Conservation (phyloP, 2,888 invertebrate species). For the Cremastobaeus sp. region DNA sequence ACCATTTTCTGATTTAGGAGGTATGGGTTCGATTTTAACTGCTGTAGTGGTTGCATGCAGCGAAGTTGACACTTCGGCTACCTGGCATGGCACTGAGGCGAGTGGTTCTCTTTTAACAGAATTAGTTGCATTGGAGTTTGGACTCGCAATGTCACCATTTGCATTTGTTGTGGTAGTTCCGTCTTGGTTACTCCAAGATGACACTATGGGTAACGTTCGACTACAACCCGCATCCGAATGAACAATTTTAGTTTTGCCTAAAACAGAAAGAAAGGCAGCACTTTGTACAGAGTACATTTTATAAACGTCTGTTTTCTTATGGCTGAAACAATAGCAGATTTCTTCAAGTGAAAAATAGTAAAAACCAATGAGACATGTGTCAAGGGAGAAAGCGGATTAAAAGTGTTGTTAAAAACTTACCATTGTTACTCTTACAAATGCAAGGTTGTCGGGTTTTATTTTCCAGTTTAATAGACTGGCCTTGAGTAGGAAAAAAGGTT, state of each 20-base stretch:
- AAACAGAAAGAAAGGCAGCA: constrained; percentile 23
- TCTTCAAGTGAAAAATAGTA: too few species aligned
- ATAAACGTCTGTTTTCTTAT: too few species aligned
- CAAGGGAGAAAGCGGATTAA: too few species aligned
- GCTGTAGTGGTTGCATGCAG: constrained; percentile 77
- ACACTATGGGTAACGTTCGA: constrained; percentile 83
- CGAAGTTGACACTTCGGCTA: constrained; percentile 81
- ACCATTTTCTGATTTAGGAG: constrained; percentile 82
- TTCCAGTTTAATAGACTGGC: constrained; percentile 75
- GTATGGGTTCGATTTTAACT: constrained; percentile 83
- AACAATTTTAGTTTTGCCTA: constrained; percentile 74
- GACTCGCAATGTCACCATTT: constrained; percentile 60
- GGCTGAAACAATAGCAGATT: too few species aligned
- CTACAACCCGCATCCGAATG: constrained; percentile 83
- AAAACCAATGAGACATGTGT: too few species aligned
- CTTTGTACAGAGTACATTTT: constrained; percentile 1
- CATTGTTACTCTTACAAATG: constrained; percentile 73
- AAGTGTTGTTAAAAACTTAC: constrained; percentile 63
- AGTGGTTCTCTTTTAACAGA: constrained; percentile 85
- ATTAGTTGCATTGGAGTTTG: constrained; percentile 77
- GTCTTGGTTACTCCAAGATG: constrained; percentile 80
- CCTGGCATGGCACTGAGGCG: constrained; percentile 80
- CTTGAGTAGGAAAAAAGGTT: constrained; percentile 73
- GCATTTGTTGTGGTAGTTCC: constrained; percentile 63
- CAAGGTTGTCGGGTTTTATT: constrained; percentile 74